A percentile compares a stretch with the other conserved stretches of the same genome.
phyloP scores from a whole-genome alignment of 2,888 invertebrate genomes.

The Drosophila mayaguana region DNA sequence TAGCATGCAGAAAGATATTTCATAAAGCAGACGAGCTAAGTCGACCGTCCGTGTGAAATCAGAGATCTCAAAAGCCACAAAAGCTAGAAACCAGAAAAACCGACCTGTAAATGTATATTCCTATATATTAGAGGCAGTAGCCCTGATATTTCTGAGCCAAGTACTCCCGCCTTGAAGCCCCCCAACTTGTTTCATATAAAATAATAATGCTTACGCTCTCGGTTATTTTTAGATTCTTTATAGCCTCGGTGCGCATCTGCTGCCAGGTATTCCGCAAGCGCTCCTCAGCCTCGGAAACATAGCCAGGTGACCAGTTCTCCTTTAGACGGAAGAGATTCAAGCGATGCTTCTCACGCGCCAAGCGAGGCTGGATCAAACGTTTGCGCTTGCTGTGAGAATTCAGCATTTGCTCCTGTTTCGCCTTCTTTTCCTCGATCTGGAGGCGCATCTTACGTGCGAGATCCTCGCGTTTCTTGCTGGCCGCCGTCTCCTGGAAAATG shows the following conservation, averaged over 20 bases:
- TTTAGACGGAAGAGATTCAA: constrained; percentile 56
- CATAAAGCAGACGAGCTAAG: too few relatives aligned
- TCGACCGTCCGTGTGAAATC: too few relatives aligned
- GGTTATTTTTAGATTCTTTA: constrained; percentile 73
- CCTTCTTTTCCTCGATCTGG: constrained; percentile 85
- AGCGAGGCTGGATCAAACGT: constrained; percentile 86
- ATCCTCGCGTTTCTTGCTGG: constrained; percentile 91
- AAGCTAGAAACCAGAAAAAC: too few relatives aligned
- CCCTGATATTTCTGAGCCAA: too few relatives aligned
- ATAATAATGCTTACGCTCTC: constrained; percentile 65
- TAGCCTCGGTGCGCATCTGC: constrained; percentile 74
- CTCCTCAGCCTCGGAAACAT: constrained; percentile 87
- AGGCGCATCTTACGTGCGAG: constrained; percentile 90
- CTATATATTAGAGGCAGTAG: too few relatives aligned
- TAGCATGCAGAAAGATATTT: too few relatives aligned
- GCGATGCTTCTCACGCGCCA: constrained; percentile 78
- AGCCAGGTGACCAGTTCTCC: constrained; percentile 82
- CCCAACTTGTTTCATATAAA: not conserved
- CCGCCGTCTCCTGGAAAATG: constrained; percentile 90
- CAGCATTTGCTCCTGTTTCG: constrained; percentile 72
- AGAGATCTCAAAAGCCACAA: too few relatives aligned
- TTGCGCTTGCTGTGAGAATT: constrained; percentile 50
- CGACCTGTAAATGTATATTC: too few relatives aligned
- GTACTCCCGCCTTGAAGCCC: too few relatives aligned
- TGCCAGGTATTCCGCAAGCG: constrained; percentile 86